Base-by-base conservation (phyloP, 2,113 vertebrate species). In the Cisticola juncidis region DNA sequence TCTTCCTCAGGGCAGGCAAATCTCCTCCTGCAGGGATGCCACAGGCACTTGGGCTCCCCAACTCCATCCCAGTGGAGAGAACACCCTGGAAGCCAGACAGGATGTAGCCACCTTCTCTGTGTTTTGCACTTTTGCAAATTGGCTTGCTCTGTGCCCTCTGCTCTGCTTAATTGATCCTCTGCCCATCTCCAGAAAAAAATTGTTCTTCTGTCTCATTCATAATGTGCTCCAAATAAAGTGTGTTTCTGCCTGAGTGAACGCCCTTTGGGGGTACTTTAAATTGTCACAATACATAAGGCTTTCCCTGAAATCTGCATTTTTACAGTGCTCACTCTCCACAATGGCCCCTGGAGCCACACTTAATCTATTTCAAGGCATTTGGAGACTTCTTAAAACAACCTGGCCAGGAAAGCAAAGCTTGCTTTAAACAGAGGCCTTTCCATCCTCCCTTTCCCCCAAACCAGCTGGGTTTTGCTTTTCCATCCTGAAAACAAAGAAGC, bases 201-300 rank as follows among this genome's bases (percentile, higher is more conserved):
- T 62, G 69, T 70, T 92, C 60, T 58, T 62, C 74, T 69, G 54
- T 70, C 62, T 94, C 62, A 13, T 86, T 66, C 64, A 33, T 78
- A 81, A 86, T 29, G 19, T 28, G 77, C 51, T 84, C 54, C 64
- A 48, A 86, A 89, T 78, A 74, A 91, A 91, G 62, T 12, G 23
- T 58, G 47, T 58, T 96, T 96, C 96, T 92, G 87, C 87, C 51
- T 92, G 35, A 96, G 69, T 0, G 2, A 78, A 92, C 0, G 2
- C 81, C 90, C 80, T 96, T 89, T 0, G 1, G 92, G 81, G 64
- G 47, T 60, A 95, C 87, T 95, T 92, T 81, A 91, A 50, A 70
- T 42, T 95, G 92, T 84, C 93, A 94, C 81, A 84, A 57, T 64
- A 60, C 69, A 71, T 84, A 58, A 96, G 42, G 65, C 69, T 92